Conservation (phyloP, 1,140 invertebrate species). For the Ceratosolen solmsi region DNA sequence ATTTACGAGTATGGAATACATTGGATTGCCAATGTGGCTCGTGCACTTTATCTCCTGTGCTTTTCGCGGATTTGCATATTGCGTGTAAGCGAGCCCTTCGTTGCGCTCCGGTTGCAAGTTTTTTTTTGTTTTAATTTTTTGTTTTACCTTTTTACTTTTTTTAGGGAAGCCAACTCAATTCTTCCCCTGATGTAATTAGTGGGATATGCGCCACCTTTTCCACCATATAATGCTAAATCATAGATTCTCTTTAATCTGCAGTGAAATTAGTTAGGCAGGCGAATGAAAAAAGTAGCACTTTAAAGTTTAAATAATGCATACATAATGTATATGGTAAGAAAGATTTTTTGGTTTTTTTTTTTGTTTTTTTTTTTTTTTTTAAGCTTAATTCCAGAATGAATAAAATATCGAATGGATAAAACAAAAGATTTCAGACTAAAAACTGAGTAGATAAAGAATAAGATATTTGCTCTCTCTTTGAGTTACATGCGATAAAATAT, state of each 20-base stretch:
- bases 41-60: conserved; percentile 54
- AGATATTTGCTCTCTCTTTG: too few relatives aligned
- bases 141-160: conserved; percentile 19
- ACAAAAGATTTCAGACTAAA: too few relatives aligned
- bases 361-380: too few relatives aligned
- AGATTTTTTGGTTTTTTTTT: too few relatives aligned
- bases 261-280: background rate
- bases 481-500: too few relatives aligned
- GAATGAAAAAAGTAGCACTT: too few relatives aligned
- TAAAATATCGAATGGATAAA: too few relatives aligned
- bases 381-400: too few relatives aligned
- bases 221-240: background rate
- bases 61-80: conserved; percentile 62
- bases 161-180: conserved; percentile 35
- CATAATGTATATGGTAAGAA: too few relatives aligned
- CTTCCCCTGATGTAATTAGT: conserved; percentile 36
- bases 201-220: conserved; percentile 1
- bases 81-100: conserved; percentile 55
- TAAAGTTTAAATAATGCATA: too few relatives aligned
- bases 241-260: background rate
- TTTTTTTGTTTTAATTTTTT: background rate
- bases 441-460: too few relatives aligned
- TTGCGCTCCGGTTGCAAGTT: conserved; percentile 20
- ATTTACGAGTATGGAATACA: conserved; percentile 55
- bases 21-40: conserved; percentile 40